These are phyloP conservation scores for Euthynnus affinis DNA, from an alignment of 2,797 vertebrate genomes.

Conservation along the genomic window DNA sequence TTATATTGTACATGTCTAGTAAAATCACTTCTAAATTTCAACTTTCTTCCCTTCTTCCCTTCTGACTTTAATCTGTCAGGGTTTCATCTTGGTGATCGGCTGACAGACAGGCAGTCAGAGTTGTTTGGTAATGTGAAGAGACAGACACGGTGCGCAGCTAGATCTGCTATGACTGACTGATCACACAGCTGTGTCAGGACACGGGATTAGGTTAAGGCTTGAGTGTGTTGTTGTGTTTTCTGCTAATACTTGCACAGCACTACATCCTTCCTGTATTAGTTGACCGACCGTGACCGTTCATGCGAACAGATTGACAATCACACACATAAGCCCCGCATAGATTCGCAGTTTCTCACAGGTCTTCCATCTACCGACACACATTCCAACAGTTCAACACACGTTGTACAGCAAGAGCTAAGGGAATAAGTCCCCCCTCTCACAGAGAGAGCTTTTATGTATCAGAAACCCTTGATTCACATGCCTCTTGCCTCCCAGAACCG, in stretches of 20 bases:
- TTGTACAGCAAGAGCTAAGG: slow-evolving; percentile 40
- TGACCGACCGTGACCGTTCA: slow-evolving; percentile 8
- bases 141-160: slow-evolving; percentile 14
- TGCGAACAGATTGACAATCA: slow-evolving; percentile 26
- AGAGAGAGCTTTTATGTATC: slow-evolving; percentile 65
- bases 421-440: slow-evolving; percentile 56
- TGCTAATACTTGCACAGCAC: slow-evolving; percentile 7
- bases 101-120: slow-evolving; percentile 34
- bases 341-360: slow-evolving; percentile 35
- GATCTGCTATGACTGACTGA: slow-evolving; percentile 39
- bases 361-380: slow-evolving; percentile 50
- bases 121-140: slow-evolving; percentile 33
- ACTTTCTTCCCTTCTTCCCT: too few relatives aligned
- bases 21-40: background rate
- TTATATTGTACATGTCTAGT: background rate
- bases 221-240: slow-evolving; percentile 33
- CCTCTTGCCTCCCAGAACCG: slow-evolving; percentile 58
- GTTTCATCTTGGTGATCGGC: slow-evolving; percentile 25
- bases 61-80: slow-evolving; percentile 28
- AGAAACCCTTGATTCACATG: slow-evolving; percentile 67
- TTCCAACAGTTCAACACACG: slow-evolving; percentile 53
- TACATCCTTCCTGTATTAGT: background rate
- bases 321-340: slow-evolving; percentile 7
- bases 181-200: slow-evolving; percentile 40
- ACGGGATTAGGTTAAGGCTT: slow-evolving; percentile 1